Conservation (phyloP, 92 coral and sea anemone genomes). For the Bergia puertoricense region DNA sequence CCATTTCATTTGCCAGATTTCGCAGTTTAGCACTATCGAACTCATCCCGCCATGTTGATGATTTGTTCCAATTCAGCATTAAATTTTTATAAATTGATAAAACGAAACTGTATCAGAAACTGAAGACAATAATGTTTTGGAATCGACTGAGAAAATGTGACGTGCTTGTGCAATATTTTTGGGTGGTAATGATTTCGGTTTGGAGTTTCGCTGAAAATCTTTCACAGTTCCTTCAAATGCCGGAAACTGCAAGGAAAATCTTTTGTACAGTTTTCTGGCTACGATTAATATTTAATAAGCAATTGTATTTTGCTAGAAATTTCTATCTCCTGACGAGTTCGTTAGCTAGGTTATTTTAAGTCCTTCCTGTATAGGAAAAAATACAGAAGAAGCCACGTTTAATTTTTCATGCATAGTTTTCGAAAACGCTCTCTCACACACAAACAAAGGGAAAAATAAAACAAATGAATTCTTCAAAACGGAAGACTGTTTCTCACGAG, state of each 20-base stretch:
- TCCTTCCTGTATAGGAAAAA: not conserved
- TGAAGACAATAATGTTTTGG: not conserved
- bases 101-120: not conserved
- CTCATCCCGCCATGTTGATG: not conserved
- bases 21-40: not conserved
- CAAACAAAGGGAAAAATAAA: not conserved
- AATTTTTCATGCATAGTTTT: not conserved
- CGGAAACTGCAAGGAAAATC: not conserved
- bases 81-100: not conserved
- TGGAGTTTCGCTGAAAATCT: not conserved
- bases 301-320: constrained; percentile 5
- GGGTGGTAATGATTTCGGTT: not conserved
- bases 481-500: not conserved
- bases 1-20: not conserved
- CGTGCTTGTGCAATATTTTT: not conserved
- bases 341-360: not conserved
- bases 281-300: constrained; percentile 25
- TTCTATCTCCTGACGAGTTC: not conserved
- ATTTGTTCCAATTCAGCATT: not conserved
- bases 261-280: not conserved
- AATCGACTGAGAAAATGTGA: not conserved
- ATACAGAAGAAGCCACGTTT: not conserved
- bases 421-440: not conserved
- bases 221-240: not conserved
- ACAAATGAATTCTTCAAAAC: not conserved